Conservation (phyloP, 2,113 vertebrate genomes). For the Misgurnus anguillicaudatus region DNA sequence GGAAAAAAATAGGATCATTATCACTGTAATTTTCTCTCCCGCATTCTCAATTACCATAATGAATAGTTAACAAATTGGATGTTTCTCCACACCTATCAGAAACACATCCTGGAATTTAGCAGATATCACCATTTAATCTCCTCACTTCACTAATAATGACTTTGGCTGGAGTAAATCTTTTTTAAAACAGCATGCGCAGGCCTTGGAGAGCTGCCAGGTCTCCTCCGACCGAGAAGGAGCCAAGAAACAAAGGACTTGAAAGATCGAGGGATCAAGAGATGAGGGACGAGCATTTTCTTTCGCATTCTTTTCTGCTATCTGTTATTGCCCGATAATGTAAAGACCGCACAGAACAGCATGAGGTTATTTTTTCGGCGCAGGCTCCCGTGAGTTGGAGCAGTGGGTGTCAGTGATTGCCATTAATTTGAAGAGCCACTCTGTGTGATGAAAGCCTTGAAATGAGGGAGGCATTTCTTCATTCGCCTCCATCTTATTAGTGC, state of each 20-base stretch:
- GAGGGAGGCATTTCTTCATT: constrained; percentile 28
- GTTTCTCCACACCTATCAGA: constrained; percentile 48
- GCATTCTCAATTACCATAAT: constrained; percentile 56
- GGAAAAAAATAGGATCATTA: constrained; percentile 48
- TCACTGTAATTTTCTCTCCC: constrained; percentile 38
- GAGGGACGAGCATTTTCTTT: constrained; percentile 39
- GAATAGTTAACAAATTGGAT: constrained; percentile 53
- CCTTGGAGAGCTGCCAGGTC: constrained; percentile 47
- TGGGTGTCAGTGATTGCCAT: constrained; percentile 38
- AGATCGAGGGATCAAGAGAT: constrained; percentile 34
- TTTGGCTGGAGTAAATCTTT: constrained; percentile 53
- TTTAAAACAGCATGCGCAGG: constrained; percentile 35
- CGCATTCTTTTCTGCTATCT: constrained; percentile 21
- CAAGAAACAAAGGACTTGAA: constrained; percentile 32
- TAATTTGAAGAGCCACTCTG: constrained; percentile 53
- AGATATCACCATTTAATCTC: constrained; percentile 51
- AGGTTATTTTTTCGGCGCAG: neutral
- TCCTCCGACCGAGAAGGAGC: constrained; percentile 23
- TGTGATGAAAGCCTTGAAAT: constrained; percentile 48
- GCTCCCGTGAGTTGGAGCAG: neutral
- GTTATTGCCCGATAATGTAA: constrained; percentile 40
- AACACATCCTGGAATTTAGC: constrained; percentile 42
- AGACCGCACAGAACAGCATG: neutral
- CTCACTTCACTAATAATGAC: constrained; percentile 55
- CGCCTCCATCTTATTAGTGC: constrained; percentile 43